Evolutionary conservation across 2,888 invertebrate species (phyloP), one percentile per base, ranked within the genome.

Genomic region (Ennomos quercinarius): DNA sequence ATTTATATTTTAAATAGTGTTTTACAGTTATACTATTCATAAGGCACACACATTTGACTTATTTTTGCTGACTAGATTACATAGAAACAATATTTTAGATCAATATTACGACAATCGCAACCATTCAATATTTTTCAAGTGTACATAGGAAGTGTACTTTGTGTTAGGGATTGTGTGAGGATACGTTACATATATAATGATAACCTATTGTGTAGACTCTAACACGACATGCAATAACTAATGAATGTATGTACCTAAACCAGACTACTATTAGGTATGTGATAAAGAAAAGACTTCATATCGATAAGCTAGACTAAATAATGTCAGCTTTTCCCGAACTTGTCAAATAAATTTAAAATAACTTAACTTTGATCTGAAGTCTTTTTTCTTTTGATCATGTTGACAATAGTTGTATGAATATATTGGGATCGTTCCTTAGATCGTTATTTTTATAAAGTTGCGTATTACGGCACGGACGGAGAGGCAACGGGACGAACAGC

Each of bases 371-470:
- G 73, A 69, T 76, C 71, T 71, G 73, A 78, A 77, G 76, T 77
- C 68, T 77, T 78, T 77, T 72, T 76, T 78, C 82, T 77, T 76
- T 78, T 73, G 77, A 76, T 73, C 75, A 78, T 74, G 70, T 73
- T 73, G 77, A 77, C 78, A 78, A 80, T 81, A 86, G 77, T 70
- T 76, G 57, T 57, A 64, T 61, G 57, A 61, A 44, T 77, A 72
- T 77, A 79, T 77, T 78, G 79, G 72, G 74, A 81, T 83, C 72
- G 74, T 78, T 86, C 84, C 69, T 80, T 84, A 84, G 79, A 84
- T 73, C 77, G 68, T 86, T 87, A 84, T 86, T 86, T 90, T 90
- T 84, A 77, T 88, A 87, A 84, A 80, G 77, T 80, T 80, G 77
- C 81, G 83, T 71, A 27, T 4, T 27, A 76, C 68, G 70, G 73